Conservation (phyloP, 2,888 invertebrate genomes). For the Aphrophora alni region DNA sequence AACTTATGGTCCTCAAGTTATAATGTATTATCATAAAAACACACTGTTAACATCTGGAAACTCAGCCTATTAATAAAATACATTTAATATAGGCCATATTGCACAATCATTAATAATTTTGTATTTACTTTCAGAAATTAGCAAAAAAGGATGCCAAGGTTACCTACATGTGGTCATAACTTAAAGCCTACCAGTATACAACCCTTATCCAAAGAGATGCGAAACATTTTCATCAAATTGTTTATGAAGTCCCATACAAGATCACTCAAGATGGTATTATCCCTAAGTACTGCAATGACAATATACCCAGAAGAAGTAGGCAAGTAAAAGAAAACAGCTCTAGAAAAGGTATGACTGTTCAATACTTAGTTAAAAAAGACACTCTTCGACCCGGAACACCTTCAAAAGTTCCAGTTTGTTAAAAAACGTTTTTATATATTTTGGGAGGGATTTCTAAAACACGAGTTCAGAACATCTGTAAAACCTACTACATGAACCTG, state of each 20-base stretch:
- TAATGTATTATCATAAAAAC: no score
- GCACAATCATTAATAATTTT: no score
- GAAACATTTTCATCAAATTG: slow-evolving; percentile 15
- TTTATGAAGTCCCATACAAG: slow-evolving; percentile 16
- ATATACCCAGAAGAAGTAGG: slow-evolving; percentile 14
- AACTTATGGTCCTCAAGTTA: no score
- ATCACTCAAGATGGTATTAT: slow-evolving; percentile 20
- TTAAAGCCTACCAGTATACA: slow-evolving; percentile 13
- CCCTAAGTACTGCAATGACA: slow-evolving; percentile 19
- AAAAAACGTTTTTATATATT: slow-evolving; percentile 28
- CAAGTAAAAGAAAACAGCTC: slow-evolving; percentile 24
- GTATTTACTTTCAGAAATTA: slow-evolving; percentile 24
- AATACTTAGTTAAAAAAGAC: slow-evolving; percentile 21
- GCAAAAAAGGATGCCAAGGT: background rate
- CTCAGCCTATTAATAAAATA: no score
- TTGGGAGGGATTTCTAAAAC: slow-evolving; percentile 23
- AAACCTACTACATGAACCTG: no score
- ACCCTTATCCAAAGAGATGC: slow-evolving; percentile 14
- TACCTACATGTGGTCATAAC: slow-evolving; percentile 27
- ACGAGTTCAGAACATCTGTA: slow-evolving; percentile 20
- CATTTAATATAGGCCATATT: no score
- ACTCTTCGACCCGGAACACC: slow-evolving; percentile 16
- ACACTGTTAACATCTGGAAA: no score
- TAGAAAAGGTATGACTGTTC: slow-evolving; percentile 26
- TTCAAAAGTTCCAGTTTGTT: slow-evolving; percentile 21